phyloP scores from a whole-genome alignment of 2,113 vertebrate genomes.

The Elaphurus davidianus region DNA sequence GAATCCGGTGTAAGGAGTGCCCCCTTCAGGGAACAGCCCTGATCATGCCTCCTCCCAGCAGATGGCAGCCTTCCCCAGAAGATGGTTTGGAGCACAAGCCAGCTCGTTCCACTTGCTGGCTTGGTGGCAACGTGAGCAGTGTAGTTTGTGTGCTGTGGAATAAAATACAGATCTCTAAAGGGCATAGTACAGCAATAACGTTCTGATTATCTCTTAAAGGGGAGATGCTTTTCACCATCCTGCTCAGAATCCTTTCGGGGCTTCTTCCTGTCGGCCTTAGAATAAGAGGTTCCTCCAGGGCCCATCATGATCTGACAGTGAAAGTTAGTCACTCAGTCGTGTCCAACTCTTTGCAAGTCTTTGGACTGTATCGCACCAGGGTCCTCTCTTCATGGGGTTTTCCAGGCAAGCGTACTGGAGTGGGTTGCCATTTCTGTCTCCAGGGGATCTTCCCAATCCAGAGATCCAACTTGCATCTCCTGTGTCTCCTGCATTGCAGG shows the following conservation, averaged over 20 bases:
- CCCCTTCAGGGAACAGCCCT: background rate
- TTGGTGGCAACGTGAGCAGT: accelerated
- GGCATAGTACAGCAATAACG: background rate
- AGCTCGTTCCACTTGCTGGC: accelerated
- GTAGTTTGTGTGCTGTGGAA: background rate
- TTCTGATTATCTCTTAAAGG: background rate
- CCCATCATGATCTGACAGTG: background rate
- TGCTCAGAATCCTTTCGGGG: background rate
- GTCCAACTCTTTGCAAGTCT: background rate
- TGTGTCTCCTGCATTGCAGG: background rate
- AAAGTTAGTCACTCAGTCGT: background rate
- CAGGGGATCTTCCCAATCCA: background rate
- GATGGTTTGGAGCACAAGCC: background rate
- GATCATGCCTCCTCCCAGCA: conserved; percentile 33
- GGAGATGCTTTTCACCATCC: background rate
- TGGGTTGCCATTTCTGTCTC: background rate
- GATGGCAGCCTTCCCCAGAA: conserved; percentile 48
- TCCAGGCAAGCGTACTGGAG: background rate
- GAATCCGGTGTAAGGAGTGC: background rate
- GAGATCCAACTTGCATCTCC: background rate
- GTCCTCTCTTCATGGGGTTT: background rate
- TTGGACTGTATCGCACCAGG: background rate
- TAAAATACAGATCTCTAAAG: background rate
- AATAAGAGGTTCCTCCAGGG: background rate
- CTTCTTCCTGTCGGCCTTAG: background rate